A percentile compares a stretch with the other conserved stretches of the same genome.
Conservation (phyloP, 2,888 invertebrate species). For the Limenitis camilla region DNA sequence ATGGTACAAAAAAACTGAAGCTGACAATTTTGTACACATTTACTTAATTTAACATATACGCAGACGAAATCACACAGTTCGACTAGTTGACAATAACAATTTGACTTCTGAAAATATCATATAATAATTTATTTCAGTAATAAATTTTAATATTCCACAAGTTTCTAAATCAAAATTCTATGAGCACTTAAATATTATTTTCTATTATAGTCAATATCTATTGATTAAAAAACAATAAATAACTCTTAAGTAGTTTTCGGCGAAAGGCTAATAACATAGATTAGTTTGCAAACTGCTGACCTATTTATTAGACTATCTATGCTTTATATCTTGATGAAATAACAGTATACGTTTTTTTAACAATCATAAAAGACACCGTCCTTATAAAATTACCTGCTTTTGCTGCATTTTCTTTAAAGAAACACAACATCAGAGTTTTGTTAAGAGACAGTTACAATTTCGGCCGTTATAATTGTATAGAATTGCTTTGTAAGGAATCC, state of each 20-base stretch:
- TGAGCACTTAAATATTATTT: slow-evolving; percentile 1
- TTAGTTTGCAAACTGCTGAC: slow-evolving; percentile 49
- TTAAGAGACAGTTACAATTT: slow-evolving; percentile 71
- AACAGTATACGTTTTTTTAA: slow-evolving; percentile 53
- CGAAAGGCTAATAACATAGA: slow-evolving; percentile 62
- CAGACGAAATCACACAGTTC: too few relatives aligned
- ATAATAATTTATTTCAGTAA: too few relatives aligned
- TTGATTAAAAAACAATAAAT: slow-evolving; percentile 69
- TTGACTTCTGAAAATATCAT: too few relatives aligned
- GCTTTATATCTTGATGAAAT: slow-evolving; percentile 48
- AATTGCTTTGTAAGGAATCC: slow-evolving; percentile 62
- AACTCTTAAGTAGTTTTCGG: slow-evolving; percentile 41
- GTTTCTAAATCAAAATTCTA: too few relatives aligned
- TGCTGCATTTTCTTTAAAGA: slow-evolving; percentile 49
- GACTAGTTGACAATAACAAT: too few relatives aligned
- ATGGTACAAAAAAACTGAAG: too few relatives aligned
- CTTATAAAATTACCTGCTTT: slow-evolving; percentile 68
- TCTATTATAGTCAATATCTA: slow-evolving; percentile 25
- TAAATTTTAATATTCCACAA: too few relatives aligned
- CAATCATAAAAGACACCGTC: slow-evolving; percentile 44
- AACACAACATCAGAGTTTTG: slow-evolving; percentile 55
- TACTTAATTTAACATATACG: too few relatives aligned
- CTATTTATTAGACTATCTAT: slow-evolving; percentile 63
- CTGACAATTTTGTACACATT: too few relatives aligned
- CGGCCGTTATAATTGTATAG: slow-evolving; percentile 75